These are phyloP conservation scores for Chrysochloris asiatica DNA, from an alignment of 2,113 vertebrate genomes.

Conservation along the genomic window DNA sequence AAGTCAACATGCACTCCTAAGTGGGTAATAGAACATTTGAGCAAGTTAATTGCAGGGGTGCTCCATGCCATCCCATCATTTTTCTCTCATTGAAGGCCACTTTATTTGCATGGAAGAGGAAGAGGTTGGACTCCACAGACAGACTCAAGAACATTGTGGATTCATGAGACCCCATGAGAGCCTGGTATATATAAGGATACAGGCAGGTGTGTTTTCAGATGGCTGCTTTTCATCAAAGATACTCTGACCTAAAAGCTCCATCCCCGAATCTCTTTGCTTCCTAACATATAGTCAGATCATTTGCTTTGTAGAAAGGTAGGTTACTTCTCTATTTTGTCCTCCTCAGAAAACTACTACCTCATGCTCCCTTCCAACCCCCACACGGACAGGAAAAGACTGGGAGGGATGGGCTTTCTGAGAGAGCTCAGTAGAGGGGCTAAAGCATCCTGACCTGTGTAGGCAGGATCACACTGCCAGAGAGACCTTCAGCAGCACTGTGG, in stretches of 20 bases:
- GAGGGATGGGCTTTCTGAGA: background rate
- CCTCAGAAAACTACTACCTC: background rate
- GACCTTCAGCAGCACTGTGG: background rate
- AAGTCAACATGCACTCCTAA: background rate
- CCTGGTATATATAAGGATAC: fast-evolving
- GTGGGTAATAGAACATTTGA: background rate
- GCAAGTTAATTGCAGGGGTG: background rate
- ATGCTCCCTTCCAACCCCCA: background rate
- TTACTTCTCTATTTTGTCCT: background rate
- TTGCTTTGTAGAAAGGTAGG: background rate
- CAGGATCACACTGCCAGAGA: too few relatives aligned
- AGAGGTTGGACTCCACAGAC: background rate
- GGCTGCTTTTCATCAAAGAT: background rate
- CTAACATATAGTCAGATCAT: background rate
- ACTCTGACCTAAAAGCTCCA: background rate
- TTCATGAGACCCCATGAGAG: fast-evolving
- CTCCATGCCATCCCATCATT: fast-evolving
- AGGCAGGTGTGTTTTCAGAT: background rate
- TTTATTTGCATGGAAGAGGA: background rate
- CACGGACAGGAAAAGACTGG: background rate
- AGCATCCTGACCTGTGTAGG: background rate
- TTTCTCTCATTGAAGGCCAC: background rate
- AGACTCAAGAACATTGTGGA: background rate
- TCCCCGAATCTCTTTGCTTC: background rate
- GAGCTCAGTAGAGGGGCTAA: fast-evolving